Base-by-base conservation (phyloP, 2,797 vertebrate species). In the Epinephelus coioides region DNA sequence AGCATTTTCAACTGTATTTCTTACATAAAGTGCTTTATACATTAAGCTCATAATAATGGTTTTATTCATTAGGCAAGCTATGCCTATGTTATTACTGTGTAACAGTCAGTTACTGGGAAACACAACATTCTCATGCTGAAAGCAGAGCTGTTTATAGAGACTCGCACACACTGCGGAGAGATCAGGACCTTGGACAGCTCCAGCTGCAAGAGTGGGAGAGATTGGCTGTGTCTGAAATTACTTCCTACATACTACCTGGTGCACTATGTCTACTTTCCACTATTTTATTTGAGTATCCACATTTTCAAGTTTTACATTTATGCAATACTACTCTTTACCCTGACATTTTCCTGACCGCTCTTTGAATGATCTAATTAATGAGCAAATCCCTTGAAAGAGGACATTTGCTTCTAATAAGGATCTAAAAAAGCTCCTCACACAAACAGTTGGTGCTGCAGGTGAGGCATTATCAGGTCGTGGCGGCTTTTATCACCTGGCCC, bases 401-500 rank as follows among this genome's bases (percentile, higher is more conserved):
- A 53, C 38, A 44, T 49, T 8, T 63, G 6, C 14, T 38, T 21
- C 4, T 30, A 23, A 25, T 43, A 4, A 44, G 8, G 5, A 12
- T 49, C 27, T 5, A 17, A 69, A 4, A 54, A n/a, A 3, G 19
- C 17, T 2, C 10, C 6, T 11, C 17, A 15, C n/a, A 47, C 43
- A 19, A 60, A 69, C 49, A 43, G 27, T 17, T 15, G 17, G 40
- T 38, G 60, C 40, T 27, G 57, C 56, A 78, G 57, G 60, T 73
- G 47, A 67, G 30, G 5, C 51, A 5, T 60, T 55, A 43, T 73
- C 23, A 12, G 13, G 59, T 72, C 19, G 4, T 5, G 15, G 34
- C 1, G 44, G 78, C 69, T 89, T 89, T 81, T 60, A 86, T 83
- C 74, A 84, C 80, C 64, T 76, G 74, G 38, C 53, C 62, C 73